Conservation (phyloP, 1,140 invertebrate genomes). For the Cotesia glomerata region DNA sequence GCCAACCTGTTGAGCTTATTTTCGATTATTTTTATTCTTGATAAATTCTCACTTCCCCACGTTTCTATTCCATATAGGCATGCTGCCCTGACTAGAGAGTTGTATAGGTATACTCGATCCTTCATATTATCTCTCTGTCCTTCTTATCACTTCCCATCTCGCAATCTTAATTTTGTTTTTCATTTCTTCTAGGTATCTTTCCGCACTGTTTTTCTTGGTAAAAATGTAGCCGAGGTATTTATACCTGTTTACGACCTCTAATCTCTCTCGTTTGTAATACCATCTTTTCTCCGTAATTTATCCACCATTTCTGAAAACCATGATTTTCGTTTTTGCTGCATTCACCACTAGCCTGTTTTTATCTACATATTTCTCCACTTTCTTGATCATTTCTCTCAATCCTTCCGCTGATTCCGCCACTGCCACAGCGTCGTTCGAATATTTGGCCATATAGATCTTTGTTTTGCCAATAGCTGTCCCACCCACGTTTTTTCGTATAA, state of each 20-base stretch:
- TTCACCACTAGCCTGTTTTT: too few species aligned
- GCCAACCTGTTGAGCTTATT: neutral
- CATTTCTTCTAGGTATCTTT: too few species aligned
- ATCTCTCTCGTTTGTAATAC: neutral
- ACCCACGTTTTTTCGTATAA: neutral
- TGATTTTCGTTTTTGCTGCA: too few species aligned
- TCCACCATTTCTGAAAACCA: neutral
- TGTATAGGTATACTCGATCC: neutral
- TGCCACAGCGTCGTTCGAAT: neutral
- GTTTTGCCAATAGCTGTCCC: neutral
- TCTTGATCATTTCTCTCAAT: too few species aligned
- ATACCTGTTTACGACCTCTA: too few species aligned
- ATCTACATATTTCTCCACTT: too few species aligned
- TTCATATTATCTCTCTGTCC: neutral
- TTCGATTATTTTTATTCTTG: neutral
- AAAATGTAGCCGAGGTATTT: too few species aligned
- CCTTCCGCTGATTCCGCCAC: neutral
- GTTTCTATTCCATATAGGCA: too few species aligned
- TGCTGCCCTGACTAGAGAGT: neutral
- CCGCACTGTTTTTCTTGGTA: too few species aligned
- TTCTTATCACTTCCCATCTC: neutral
- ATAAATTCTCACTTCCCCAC: neutral
- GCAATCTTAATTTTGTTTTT: neutral
- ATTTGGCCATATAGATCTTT: neutral
- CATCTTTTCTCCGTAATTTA: neutral